Percentiles rank a stretch among this genome's conserved stretches.
Conservation (phyloP, 1,140 invertebrate genomes). For the Laodelphax striatellus region DNA sequence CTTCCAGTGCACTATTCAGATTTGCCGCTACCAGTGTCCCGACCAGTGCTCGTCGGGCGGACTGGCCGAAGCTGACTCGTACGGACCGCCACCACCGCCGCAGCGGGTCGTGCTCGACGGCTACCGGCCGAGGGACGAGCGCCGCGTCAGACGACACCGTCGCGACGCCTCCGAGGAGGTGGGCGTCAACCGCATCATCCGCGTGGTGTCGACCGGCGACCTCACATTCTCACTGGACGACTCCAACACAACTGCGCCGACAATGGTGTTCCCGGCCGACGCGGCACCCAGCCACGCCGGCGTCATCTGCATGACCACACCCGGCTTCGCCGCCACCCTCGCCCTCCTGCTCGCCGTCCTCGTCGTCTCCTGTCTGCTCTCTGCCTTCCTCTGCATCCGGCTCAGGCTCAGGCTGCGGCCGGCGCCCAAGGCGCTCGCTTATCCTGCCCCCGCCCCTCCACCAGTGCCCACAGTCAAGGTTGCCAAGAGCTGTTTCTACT, state of each 20-base stretch:
- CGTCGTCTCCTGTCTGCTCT: conserved; percentile 69
- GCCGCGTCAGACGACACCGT: conserved; percentile 46
- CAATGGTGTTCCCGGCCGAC: conserved; percentile 63
- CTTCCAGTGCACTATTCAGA: conserved; percentile 92
- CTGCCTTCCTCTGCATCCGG: conserved; percentile 69
- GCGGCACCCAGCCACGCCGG: conserved; percentile 45
- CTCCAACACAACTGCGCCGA: conserved; percentile 48
- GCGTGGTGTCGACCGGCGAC: conserved; percentile 86
- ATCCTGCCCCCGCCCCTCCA: neutral
- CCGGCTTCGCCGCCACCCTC: conserved; percentile 74
- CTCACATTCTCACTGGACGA: conserved; percentile 80
- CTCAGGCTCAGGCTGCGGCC: conserved; percentile 36
- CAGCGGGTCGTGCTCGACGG: conserved; percentile 42
- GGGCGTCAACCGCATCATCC: conserved; percentile 77
- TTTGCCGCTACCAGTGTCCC: conserved; percentile 84
- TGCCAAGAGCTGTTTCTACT: conserved; percentile 1
- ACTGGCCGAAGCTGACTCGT: conserved; percentile 33
- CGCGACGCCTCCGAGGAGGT: conserved; percentile 68
- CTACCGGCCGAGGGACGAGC: conserved; percentile 62
- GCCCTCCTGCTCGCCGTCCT: conserved; percentile 67
- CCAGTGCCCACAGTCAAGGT: neutral
- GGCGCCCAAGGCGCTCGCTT: neutral
- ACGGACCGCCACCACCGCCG: conserved; percentile 16
- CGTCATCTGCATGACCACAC: conserved; percentile 84
- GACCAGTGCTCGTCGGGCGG: conserved; percentile 68